These are phyloP conservation scores for Microchrysa polita DNA, from an alignment of 2,888 invertebrate genomes.

Conservation along the genomic window DNA sequence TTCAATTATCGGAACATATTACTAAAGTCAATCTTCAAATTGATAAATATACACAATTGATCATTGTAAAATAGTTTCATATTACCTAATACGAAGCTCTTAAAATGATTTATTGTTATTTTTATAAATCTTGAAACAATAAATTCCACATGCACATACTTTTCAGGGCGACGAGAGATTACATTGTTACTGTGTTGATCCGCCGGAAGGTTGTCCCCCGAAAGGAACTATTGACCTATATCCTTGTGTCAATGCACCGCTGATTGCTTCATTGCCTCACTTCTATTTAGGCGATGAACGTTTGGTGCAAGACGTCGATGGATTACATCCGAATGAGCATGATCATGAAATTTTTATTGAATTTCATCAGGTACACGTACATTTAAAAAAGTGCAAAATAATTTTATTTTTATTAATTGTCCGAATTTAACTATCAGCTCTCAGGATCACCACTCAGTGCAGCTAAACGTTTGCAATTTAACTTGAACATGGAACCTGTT, in stretches of 20 bases:
- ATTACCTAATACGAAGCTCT: too few species aligned
- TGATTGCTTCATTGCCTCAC: slow-evolving; percentile 83
- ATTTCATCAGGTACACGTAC: slow-evolving; percentile 75
- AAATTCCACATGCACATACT: neutral
- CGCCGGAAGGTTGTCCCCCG: slow-evolving; percentile 74
- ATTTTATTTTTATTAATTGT: neutral
- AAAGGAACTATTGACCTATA: slow-evolving; percentile 77
- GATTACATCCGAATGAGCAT: slow-evolving; percentile 73
- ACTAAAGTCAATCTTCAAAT: too few species aligned
- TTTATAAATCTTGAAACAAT: neutral
- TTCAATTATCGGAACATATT: too few species aligned
- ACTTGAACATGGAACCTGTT: slow-evolving; percentile 70
- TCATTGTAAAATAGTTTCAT: too few species aligned
- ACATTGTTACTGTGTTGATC: slow-evolving; percentile 64
- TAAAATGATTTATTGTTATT: neutral
- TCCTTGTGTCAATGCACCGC: slow-evolving; percentile 73
- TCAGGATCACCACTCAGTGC: slow-evolving; percentile 77
- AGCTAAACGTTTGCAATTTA: slow-evolving; percentile 79
- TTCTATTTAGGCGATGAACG: slow-evolving; percentile 72
- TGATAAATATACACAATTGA: too few species aligned
- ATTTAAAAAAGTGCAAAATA: neutral
- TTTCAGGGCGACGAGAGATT: slow-evolving; percentile 38
- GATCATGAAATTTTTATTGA: slow-evolving; percentile 80
- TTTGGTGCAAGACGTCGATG: slow-evolving; percentile 64
- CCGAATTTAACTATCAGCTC: neutral